These are phyloP conservation scores for Tenebrosternarchus preto DNA, from an alignment of 2,113 vertebrate genomes.

Conservation along the genomic window DNA sequence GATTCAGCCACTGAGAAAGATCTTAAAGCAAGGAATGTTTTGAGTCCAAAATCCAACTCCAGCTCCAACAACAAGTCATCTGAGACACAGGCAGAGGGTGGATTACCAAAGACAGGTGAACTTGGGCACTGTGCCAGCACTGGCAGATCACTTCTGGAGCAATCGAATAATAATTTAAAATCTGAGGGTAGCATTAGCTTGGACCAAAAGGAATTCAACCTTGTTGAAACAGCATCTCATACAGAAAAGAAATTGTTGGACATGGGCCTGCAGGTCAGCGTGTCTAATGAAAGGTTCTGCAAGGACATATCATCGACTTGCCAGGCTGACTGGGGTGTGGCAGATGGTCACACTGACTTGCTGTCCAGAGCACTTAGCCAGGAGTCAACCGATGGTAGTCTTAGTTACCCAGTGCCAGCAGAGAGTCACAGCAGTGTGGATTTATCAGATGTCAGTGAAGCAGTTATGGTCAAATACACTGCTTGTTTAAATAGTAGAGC, in stretches of 20 bases:
- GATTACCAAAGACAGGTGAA: constrained; percentile 12
- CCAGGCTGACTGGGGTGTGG: constrained; percentile 12
- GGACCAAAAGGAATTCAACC: neutral
- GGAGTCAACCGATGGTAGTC: constrained; percentile 1
- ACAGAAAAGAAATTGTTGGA: constrained; percentile 5
- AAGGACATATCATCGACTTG: neutral
- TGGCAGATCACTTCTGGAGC: neutral
- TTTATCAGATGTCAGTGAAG: neutral
- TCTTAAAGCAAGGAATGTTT: constrained; percentile 38
- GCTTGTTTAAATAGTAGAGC: neutral
- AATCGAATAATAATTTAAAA: neutral
- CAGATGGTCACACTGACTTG: constrained; percentile 30
- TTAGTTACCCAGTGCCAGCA: neutral
- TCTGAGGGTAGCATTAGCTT: neutral
- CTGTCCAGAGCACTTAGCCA: constrained; percentile 20
- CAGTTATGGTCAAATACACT: constrained; percentile 1
- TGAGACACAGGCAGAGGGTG: neutral
- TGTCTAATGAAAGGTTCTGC: neutral
- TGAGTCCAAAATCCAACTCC: neutral
- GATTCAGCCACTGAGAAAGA: constrained; percentile 9
- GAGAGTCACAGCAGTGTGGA: constrained; percentile 4
- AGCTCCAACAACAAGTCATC: neutral
- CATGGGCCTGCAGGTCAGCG: neutral
- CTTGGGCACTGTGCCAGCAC: neutral
- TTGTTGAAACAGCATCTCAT: neutral